Conservation (phyloP, 1,140 invertebrate genomes). For the Lepidurus packardi region DNA sequence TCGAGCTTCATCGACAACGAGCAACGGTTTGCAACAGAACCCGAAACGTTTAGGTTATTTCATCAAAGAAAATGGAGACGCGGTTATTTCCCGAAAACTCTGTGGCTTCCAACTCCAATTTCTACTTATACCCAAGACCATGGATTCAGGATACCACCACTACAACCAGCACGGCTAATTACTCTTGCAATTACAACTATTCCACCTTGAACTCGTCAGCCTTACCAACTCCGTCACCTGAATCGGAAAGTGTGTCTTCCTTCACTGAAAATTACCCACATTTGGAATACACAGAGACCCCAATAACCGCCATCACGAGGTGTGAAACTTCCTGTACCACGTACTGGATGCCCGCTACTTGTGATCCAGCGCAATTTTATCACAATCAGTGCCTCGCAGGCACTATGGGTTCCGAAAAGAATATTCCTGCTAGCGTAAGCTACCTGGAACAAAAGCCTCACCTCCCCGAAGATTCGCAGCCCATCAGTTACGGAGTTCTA, state of each 20-base stretch:
- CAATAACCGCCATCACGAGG: not conserved
- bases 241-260: constrained; percentile 1
- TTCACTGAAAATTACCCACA: not conserved
- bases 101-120: constrained; percentile 15
- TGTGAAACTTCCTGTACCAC: not conserved
- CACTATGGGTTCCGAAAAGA: not conserved
- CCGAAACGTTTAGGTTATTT: not conserved
- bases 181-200: not conserved
- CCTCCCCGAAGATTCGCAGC: not conserved
- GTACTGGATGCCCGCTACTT: not conserved
- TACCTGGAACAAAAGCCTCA: not conserved
- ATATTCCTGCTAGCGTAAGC: not conserved
- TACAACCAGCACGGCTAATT: not conserved
- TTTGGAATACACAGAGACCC: not conserved
- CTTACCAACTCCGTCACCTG: not conserved
- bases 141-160: not conserved
- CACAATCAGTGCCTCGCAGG: not conserved
- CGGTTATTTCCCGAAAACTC: not conserved
- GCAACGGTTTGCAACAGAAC: constrained; percentile 9
- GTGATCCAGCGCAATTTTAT: not conserved
- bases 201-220: not conserved
- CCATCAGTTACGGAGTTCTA: not conserved
- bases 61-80: not conserved
- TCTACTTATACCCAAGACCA: not conserved
- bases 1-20: constrained; percentile 7